Evolutionary conservation across 2,113 vertebrate species (phyloP).

Genomic region (Percina caprodes): DNA sequence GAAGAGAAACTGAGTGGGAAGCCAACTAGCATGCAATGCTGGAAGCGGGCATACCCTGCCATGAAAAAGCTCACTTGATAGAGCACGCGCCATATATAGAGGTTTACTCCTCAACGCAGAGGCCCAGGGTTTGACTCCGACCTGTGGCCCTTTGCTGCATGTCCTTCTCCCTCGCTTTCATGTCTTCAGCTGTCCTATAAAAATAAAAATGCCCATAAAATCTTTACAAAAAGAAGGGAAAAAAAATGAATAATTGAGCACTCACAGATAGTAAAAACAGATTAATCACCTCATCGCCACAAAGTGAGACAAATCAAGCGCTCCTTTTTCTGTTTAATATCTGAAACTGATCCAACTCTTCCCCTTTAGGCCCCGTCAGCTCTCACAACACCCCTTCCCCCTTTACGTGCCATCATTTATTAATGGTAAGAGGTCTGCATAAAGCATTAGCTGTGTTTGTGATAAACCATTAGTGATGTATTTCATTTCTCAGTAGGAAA

Average conservation of each 20-base stretch:
- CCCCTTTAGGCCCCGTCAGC: conserved; percentile 46
- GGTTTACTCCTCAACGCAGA: no score
- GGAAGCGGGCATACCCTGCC: no score
- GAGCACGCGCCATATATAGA: no score
- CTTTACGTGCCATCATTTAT: conserved; percentile 78
- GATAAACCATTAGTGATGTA: conserved; percentile 83
- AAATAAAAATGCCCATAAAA: no score
- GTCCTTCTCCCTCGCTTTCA: no score
- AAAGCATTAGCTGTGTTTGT: conserved; percentile 81
- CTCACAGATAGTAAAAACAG: conserved; percentile 16
- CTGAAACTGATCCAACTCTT: conserved; percentile 70
- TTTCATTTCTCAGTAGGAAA: conserved; percentile 81
- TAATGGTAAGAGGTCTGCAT: conserved; percentile 81
- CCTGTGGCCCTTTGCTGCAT: no score
- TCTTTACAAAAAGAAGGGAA: not conserved
- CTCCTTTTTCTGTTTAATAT: conserved; percentile 67
- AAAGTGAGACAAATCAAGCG: conserved; percentile 63
- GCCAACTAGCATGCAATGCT: no score
- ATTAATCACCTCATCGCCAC: conserved; percentile 55
- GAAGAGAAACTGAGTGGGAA: no score
- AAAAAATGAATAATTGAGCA: conserved; percentile 13
- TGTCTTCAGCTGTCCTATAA: no score
- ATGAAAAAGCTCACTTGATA: no score
- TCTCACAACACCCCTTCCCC: conserved; percentile 41
- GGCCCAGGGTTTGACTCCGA: no score